These are phyloP conservation scores for Euclidia mi DNA, from an alignment of 2,888 invertebrate genomes.

Conservation along the genomic window DNA sequence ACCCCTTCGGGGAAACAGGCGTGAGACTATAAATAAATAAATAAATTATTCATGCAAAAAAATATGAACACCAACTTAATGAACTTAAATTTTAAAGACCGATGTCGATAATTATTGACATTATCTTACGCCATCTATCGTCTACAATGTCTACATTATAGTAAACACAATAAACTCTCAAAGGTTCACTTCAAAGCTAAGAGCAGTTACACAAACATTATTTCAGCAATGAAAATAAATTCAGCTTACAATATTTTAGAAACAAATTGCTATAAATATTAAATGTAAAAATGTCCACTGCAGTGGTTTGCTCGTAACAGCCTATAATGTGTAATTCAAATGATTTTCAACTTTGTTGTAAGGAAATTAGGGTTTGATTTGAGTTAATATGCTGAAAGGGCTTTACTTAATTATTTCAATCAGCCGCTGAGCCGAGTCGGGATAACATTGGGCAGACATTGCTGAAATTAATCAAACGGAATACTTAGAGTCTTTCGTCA, in stretches of 20 bases:
- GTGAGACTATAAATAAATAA: too few species aligned
- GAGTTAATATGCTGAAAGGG: conserved; percentile 12
- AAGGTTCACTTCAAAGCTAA: background rate
- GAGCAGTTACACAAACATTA: background rate
- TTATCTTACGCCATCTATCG: too few species aligned
- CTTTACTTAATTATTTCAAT: conserved; percentile 26
- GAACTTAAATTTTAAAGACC: too few species aligned
- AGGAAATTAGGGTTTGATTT: conserved; percentile 14
- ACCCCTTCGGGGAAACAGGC: too few species aligned
- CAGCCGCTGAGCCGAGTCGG: conserved; percentile 9
- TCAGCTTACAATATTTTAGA: conserved; percentile 4
- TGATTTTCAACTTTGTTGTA: conserved; percentile 22
- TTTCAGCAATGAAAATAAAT: conserved; percentile 5
- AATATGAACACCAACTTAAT: too few species aligned
- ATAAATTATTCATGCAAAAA: too few species aligned
- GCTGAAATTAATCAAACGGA: conserved; percentile 17
- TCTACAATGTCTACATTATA: too few species aligned
- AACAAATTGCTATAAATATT: conserved; percentile 26
- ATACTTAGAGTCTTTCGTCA: conserved; percentile 7
- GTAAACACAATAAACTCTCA: background rate
- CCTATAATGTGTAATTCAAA: conserved; percentile 20
- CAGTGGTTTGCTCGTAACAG: conserved; percentile 22
- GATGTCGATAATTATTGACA: too few species aligned
- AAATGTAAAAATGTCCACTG: conserved; percentile 34
- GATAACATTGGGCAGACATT: conserved; percentile 12